phyloP scores from a whole-genome alignment of 2,888 invertebrate genomes.

The Notodromas monacha region DNA sequence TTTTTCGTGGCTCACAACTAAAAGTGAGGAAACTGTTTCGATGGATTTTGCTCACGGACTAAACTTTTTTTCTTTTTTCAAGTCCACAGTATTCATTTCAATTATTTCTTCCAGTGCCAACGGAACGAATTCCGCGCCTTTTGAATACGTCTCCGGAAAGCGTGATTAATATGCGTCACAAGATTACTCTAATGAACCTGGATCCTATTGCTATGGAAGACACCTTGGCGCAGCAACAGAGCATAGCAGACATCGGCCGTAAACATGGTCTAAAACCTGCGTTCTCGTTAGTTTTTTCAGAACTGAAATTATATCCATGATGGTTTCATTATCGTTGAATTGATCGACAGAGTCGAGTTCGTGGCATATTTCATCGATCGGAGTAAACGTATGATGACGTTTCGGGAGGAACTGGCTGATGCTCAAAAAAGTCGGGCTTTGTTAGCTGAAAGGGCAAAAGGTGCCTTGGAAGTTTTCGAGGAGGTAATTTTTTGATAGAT shows the following conservation, averaged over 20 bases:
- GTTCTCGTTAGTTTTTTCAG: slow-evolving; percentile 23
- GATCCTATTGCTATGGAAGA: slow-evolving; percentile 45
- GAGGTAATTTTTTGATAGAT: too few species aligned
- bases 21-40: too few species aligned
- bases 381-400: slow-evolving; percentile 40
- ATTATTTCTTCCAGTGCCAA: slow-evolving; percentile 35
- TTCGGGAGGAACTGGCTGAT: too few species aligned
- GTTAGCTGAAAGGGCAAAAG: too few species aligned
- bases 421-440: too few species aligned
- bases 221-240: slow-evolving; percentile 46
- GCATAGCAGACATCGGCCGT: slow-evolving; percentile 49
- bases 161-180: slow-evolving; percentile 39
- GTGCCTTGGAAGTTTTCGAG: too few species aligned
- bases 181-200: slow-evolving; percentile 66
- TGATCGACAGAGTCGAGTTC: slow-evolving; percentile 55
- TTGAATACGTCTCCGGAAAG: slow-evolving; percentile 67
- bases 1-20: too few species aligned
- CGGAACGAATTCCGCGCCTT: slow-evolving; percentile 69
- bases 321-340: too few species aligned
- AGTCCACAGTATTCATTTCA: too few species aligned
- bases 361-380: slow-evolving; percentile 73
- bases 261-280: slow-evolving; percentile 83
- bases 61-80: too few species aligned
- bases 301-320: too few species aligned
- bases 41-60: too few species aligned